These are phyloP conservation scores for Salmo trutta DNA, from an alignment of 2,797 vertebrate genomes.

Conservation along the genomic window DNA sequence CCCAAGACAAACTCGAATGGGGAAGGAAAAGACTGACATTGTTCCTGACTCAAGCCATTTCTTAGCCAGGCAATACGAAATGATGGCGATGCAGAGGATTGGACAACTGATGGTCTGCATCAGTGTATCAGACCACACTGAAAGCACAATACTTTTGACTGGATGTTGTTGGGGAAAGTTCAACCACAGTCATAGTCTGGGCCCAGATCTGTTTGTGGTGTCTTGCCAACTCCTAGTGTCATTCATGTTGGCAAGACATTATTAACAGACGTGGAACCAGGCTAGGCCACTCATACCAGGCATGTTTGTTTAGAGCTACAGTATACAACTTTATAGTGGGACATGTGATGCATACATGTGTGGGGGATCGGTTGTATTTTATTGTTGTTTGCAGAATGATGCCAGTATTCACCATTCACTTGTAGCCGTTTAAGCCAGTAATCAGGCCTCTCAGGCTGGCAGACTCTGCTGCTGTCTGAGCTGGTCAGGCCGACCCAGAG, in stretches of 20 bases:
- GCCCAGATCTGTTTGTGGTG: too few relatives aligned
- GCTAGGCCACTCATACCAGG: too few relatives aligned
- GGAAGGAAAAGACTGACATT: slow-evolving; percentile 87
- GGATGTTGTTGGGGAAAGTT: too few relatives aligned
- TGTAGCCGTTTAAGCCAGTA: not conserved
- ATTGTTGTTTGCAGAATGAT: slow-evolving; percentile 33
- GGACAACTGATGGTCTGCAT: slow-evolving; percentile 76
- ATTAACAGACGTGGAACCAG: too few relatives aligned
- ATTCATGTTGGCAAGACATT: too few relatives aligned
- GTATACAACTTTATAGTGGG: too few relatives aligned
- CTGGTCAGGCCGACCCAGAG: slow-evolving; percentile 56
- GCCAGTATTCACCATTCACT: slow-evolving; percentile 33
- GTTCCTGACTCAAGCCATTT: slow-evolving; percentile 90
- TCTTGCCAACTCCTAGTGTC: too few relatives aligned
- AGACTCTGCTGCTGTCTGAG: slow-evolving; percentile 27
- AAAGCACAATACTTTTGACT: too few relatives aligned
- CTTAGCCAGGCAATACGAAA: slow-evolving; percentile 82
- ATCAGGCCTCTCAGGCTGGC: slow-evolving; percentile 10
- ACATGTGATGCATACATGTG: too few relatives aligned
- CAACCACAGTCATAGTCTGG: too few relatives aligned
- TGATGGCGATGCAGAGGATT: slow-evolving; percentile 75
- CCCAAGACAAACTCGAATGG: slow-evolving; percentile 88
- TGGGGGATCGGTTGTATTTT: not conserved
- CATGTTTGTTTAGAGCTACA: too few relatives aligned
- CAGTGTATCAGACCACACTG: slow-evolving; percentile 83